These are phyloP conservation scores for Polypterus bichir DNA, from an alignment of 2,113 vertebrate species.

Conservation along the genomic window DNA sequence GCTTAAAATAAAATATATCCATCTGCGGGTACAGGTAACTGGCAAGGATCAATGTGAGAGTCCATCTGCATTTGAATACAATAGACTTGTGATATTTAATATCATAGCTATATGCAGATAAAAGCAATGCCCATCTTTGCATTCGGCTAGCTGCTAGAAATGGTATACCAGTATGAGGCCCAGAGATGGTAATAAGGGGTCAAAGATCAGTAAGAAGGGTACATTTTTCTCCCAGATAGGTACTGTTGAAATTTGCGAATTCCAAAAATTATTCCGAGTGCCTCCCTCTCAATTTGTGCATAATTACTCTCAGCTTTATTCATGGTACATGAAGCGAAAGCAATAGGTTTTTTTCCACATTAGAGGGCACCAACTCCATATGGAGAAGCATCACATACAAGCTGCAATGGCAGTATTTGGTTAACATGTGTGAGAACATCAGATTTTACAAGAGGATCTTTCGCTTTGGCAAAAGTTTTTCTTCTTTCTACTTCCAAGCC, in stretches of 20 bases:
- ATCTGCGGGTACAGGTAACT: constrained; percentile 21
- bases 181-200: constrained; percentile 19
- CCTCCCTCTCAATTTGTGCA: neutral
- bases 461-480: constrained; percentile 41
- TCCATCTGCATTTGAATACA: too few species aligned
- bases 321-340: constrained; percentile 27
- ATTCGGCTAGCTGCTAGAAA: too few species aligned
- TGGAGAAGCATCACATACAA: constrained; percentile 26
- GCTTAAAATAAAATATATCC: too few species aligned
- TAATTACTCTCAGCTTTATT: constrained; percentile 25
- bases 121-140: too few species aligned
- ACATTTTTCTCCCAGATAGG: constrained; percentile 3
- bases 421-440: constrained; percentile 35
- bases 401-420: constrained; percentile 44
- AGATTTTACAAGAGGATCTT: constrained; percentile 14
- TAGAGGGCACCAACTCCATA: constrained; percentile 30
- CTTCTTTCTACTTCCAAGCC: constrained; percentile 34
- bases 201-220: constrained; percentile 8
- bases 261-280: neutral
- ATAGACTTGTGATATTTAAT: too few species aligned
- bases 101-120: too few species aligned
- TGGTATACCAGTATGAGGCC: constrained; percentile 7
- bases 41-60: constrained; percentile 15
- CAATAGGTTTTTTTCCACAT: constrained; percentile 46
- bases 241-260: constrained; percentile 20